A percentile compares a stretch with the other conserved stretches of the same genome.
phyloP scores from a whole-genome alignment of 2,888 invertebrate species.

The Rhynchonema sp. region DNA sequence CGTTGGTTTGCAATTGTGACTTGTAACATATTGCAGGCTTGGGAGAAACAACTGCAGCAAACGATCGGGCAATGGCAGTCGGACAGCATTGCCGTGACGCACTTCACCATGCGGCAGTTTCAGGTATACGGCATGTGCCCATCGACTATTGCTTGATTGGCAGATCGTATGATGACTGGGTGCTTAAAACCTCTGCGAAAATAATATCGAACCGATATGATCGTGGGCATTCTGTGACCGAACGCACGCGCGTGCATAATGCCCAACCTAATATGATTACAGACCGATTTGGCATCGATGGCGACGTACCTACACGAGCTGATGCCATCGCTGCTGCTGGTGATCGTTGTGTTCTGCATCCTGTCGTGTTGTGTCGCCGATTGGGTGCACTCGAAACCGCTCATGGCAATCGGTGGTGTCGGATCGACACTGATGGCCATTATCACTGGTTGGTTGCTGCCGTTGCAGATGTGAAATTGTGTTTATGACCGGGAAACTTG shows the following conservation, averaged over 20 bases:
- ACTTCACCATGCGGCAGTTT: neutral
- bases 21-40: too few species aligned
- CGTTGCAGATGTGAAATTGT: too few species aligned
- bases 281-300: neutral
- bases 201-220: too few species aligned
- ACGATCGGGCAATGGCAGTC: neutral
- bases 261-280: neutral
- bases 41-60: neutral
- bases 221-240: too few species aligned
- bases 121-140: neutral
- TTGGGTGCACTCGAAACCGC: slow-evolving; percentile 74
- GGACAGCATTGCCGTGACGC: neutral
- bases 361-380: slow-evolving; percentile 79
- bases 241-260: too few species aligned
- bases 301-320: neutral
- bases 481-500: too few species aligned
- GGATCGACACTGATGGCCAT: slow-evolving; percentile 21
- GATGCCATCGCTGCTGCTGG: slow-evolving; percentile 35
- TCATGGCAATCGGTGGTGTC: slow-evolving; percentile 67
- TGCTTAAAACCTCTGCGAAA: too few species aligned
- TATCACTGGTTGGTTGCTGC: too few species aligned
- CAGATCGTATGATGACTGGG: too few species aligned
- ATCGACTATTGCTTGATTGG: too few species aligned
- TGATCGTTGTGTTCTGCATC: slow-evolving; percentile 57
- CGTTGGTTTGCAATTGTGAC: too few species aligned